Base-by-base conservation (phyloP, 2,113 vertebrate species). In the Ploceus nigricollis region DNA sequence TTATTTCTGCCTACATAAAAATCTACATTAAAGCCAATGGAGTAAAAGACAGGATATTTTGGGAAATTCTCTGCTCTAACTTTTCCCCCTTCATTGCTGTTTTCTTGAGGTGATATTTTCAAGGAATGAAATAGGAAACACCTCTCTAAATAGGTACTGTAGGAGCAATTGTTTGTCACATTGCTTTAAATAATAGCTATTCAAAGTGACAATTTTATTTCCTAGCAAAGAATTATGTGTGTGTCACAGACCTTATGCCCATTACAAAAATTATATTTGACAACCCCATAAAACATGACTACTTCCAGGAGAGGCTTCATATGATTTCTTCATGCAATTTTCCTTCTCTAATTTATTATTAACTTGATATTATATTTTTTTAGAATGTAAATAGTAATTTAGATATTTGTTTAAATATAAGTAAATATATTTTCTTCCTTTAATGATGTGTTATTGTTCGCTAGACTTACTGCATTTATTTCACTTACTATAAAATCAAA, bases 361-460 rank as follows among this genome's bases (percentile, higher is more conserved):
- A 81, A 64, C 5, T 30, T 45, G 12, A 44, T 56, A 56, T 11
- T 69, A 30, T 1, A 2, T 20, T n/a, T 54, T 68, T 56, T 37
- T 18, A 48, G 13, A 44, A 61, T 35, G 7, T 11, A 75, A 70
- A 73, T 61, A 47, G 33, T 61, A 2, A 28, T 71, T 58, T 89
- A 58, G 11, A 25, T 47, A 27, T 33, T 71, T 11, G 2, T 57
- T 45, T 39, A 78, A 91, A 51, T 77, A 25, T 25, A 64, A 69
- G 16, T 37, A 70, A 73, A 54, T 31, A 44, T 9, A 11, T 23
- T 76, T 50, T 75, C 24, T 57, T 81, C 44, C 3, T 57, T 73
- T 30, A 51, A 56, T 0, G 2, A 42, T 1, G 0, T 72, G 6
- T 40, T 64, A 45, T 44, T 61, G 2, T 64, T 88, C 37, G 0